These are phyloP conservation scores for Chirona hameri DNA, from an alignment of 2,888 invertebrate species.

Conservation along the genomic window DNA sequence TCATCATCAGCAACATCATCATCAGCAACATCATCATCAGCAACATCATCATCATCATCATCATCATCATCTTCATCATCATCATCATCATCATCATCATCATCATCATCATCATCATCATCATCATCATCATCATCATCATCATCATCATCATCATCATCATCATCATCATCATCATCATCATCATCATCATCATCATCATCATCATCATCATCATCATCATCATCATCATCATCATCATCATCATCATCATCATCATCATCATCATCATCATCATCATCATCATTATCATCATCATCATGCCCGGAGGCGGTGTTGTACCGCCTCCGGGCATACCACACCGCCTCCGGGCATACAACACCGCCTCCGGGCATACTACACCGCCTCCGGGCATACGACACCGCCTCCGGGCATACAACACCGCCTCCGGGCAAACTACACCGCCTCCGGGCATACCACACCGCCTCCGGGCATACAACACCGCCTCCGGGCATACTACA, in stretches of 20 bases:
- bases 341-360: no score
- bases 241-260: slow-evolving; percentile 22
- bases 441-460: no score
- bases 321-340: no score
- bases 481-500: not conserved
- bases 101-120: slow-evolving; percentile 10
- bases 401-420: no score
- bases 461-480: no score
- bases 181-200: slow-evolving; percentile 22
- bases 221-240: slow-evolving; percentile 22
- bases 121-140: not conserved
- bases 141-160: slow-evolving; percentile 22
- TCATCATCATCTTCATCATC: slow-evolving; percentile 11
- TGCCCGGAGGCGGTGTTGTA: not conserved
- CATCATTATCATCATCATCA: not conserved
- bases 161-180: slow-evolving; percentile 22
- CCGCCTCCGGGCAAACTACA: no score
- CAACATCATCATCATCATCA: slow-evolving; percentile 22
- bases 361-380: no score
- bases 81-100: slow-evolving; percentile 22
- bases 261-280: not conserved
- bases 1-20: no score
- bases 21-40: no score
- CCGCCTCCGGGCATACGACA: no score
- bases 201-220: slow-evolving; percentile 4